Evolutionary conservation across 2,888 invertebrate species (phyloP).

Genomic region (Ligdia adustata): DNA sequence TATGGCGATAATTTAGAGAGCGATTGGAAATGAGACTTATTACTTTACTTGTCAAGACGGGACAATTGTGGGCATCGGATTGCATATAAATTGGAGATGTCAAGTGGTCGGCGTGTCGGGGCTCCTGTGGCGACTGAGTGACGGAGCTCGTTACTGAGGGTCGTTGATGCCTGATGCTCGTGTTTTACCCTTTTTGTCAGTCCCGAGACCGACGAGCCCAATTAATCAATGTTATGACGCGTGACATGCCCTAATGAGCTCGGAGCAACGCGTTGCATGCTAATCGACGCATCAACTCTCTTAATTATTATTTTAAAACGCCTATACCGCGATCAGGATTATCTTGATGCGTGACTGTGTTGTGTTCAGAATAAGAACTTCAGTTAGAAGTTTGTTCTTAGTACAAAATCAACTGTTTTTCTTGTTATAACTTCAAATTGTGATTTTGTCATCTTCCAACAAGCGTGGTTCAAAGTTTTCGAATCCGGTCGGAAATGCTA

Average conservation of each 20-base stretch:
- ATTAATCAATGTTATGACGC: conserved; percentile 79
- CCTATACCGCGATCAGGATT: too few species aligned
- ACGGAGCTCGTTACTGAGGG: conserved; percentile 77
- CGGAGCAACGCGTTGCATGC: conserved; percentile 43
- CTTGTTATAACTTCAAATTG: too few species aligned
- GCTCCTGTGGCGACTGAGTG: conserved; percentile 55
- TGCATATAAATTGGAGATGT: conserved; percentile 75
- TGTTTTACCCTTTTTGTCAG: conserved; percentile 53
- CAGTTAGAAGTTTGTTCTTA: too few species aligned
- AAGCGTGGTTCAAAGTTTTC: too few species aligned
- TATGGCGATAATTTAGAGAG: conserved; percentile 36
- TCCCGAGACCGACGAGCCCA: conserved; percentile 57
- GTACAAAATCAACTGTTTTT: too few species aligned
- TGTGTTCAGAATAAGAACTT: too few species aligned
- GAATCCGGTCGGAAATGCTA: too few species aligned
- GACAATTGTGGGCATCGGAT: conserved; percentile 53
- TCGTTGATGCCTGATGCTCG: conserved; percentile 57
- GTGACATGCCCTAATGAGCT: conserved; percentile 73
- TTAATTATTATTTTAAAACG: conserved; percentile 23
- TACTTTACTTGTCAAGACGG: conserved; percentile 46
- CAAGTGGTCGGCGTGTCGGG: conserved; percentile 48
- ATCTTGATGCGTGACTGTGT: too few species aligned
- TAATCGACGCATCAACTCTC: conserved; percentile 43
- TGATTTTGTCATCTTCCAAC: too few species aligned
- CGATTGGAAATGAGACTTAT: conserved; percentile 46